Base-by-base conservation (phyloP, 2,113 vertebrate genomes). In the Leucoraja erinaceus region DNA sequence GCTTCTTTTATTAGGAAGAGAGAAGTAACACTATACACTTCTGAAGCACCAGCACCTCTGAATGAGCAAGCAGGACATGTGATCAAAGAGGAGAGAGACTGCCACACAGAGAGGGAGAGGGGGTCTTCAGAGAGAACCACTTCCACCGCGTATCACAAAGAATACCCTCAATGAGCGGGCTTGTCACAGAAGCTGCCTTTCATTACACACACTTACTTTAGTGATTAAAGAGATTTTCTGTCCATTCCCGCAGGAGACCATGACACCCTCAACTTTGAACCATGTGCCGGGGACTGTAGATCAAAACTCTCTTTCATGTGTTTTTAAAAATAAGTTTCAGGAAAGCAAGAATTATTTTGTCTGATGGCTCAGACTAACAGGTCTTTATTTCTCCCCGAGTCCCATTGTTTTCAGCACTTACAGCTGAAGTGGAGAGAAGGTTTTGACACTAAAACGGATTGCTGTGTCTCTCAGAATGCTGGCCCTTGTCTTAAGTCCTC, bases 81-180 rank as follows among this genome's bases (percentile, higher is more conserved):
- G 97, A 98, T 98, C 97, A 98, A 98, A 98, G 97, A 94, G 95
- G 95, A 96, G 97, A 96, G 95, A 95, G 59, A 93, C 95, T 97
- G 95, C 97, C 97, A 97, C 98, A 98, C 97, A 63, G 95, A 94
- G 96, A 96, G 47, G 47, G 90, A 94, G 96, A 96, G 47, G 54
- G 90, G 90, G 90, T 1, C 25, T 92, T 74, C 47, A 66, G 33
- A 92, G n/a, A 93, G 31, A 14, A 33, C 38, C 20, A 91, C 90
- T 97, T 96, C 96, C 96, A 96, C 96, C 96, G 96, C 95, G 95
- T 96, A 95, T 95, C 96, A 96, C 96, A 96, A 95, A 96, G 95
- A 96, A 96, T 96, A 96, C 96, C 96, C 95, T 94, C 95, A 94
- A 96, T 96, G 96, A 97, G 96, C 96, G 96, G 95, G 96, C 96